phyloP scores from a whole-genome alignment of 2,113 vertebrate species.

The Ammodytes marinus region DNA sequence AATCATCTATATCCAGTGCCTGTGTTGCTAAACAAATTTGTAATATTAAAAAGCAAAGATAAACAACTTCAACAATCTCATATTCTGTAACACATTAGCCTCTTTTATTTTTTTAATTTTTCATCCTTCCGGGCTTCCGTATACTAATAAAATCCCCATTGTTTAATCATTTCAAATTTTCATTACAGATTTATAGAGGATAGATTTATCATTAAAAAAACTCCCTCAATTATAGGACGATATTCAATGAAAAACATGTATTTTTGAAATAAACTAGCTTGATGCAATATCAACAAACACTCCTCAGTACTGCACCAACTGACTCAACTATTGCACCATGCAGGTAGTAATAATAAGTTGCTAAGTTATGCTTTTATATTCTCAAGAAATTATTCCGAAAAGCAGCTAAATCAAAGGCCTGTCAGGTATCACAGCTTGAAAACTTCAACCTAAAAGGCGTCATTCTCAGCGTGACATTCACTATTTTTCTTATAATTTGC shows the following conservation, averaged over 20 bases:
- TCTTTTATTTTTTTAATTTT: neutral
- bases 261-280: constrained; percentile 10
- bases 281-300: constrained; percentile 35
- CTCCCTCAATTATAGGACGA: neutral
- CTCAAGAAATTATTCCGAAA: neutral
- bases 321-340: constrained; percentile 33
- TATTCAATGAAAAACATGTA: constrained; percentile 5
- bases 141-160: neutral
- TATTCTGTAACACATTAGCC: constrained; percentile 14
- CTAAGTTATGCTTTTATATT: constrained; percentile 1
- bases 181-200: neutral
- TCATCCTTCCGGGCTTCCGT: no score
- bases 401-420: neutral
- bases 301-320: neutral
- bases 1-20: constrained; percentile 12
- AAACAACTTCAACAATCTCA: neutral
- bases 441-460: neutral
- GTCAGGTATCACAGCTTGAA: constrained; percentile 14
- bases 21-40: neutral
- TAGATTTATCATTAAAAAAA: neutral
- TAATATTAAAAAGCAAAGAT: no score
- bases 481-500: constrained; percentile 26
- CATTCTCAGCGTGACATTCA: neutral
- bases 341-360: neutral
- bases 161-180: neutral